Conservation (phyloP, 2,888 invertebrate genomes). For the Spodoptera picta region DNA sequence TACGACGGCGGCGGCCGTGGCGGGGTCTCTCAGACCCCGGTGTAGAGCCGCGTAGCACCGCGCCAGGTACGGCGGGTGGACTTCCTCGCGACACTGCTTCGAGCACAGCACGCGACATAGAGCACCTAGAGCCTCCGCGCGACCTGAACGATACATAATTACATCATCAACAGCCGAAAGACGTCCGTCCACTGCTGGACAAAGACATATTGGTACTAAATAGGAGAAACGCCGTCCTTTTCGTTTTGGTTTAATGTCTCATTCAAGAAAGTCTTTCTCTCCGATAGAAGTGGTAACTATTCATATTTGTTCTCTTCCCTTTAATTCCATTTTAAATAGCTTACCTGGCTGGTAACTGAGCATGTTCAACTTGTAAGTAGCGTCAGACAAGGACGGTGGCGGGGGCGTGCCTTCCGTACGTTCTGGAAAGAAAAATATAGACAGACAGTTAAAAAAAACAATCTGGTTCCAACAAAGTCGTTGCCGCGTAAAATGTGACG, state of each 20-base stretch:
- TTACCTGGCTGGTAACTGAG: constrained; percentile 93
- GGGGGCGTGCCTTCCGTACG: constrained; percentile 83
- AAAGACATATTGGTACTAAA: too few relatives aligned
- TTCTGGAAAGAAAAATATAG: constrained; percentile 63
- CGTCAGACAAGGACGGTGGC: constrained; percentile 90
- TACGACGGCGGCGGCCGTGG: constrained; percentile 95
- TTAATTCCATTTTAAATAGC: not conserved
- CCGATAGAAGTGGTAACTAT: too few relatives aligned
- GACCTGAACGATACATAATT: constrained; percentile 81
- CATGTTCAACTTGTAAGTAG: constrained; percentile 91
- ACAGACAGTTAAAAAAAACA: too few relatives aligned
- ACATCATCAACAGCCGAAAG: too few relatives aligned
- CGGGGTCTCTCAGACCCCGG: constrained; percentile 93
- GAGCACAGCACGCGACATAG: constrained; percentile 98
- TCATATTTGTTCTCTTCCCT: too few relatives aligned
- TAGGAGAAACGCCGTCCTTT: too few relatives aligned
- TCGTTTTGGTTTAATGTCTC: too few relatives aligned
- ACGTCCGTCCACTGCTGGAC: too few relatives aligned
- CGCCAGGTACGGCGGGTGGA: constrained; percentile 97
- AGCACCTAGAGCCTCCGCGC: constrained; percentile 98
- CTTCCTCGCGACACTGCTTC: constrained; percentile 97
- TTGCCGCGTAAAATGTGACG: too few relatives aligned
- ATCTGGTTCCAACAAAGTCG: too few relatives aligned
- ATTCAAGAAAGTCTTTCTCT: too few relatives aligned
- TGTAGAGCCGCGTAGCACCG: constrained; percentile 97